phyloP scores from a whole-genome alignment of 2,797 vertebrate genomes.

The Hoplostethus atlanticus region DNA sequence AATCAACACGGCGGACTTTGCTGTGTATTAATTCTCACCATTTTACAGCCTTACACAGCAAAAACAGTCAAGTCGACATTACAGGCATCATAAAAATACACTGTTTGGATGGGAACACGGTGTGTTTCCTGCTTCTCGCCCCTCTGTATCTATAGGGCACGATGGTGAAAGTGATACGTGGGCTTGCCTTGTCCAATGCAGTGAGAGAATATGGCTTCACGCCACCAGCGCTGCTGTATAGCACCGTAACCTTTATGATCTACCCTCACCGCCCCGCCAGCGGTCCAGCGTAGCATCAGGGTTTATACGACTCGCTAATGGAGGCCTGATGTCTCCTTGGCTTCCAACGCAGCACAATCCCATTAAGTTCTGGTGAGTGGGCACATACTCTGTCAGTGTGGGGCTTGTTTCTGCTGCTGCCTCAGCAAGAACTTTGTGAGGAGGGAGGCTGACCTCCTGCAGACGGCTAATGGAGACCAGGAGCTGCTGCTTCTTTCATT shows the following conservation, averaged over 20 bases:
- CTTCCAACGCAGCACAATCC: constrained; percentile 74
- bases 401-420: constrained; percentile 57
- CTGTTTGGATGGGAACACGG: too few species aligned
- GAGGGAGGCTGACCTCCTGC: constrained; percentile 50
- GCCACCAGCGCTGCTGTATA: constrained; percentile 15
- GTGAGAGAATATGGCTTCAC: not conserved
- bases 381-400: constrained; percentile 60
- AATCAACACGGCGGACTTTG: too few species aligned
- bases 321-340: constrained; percentile 79
- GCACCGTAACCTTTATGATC: constrained; percentile 12
- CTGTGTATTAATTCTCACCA: too few species aligned
- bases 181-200: not conserved
- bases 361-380: constrained; percentile 77
- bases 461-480: constrained; percentile 58
- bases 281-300: too few species aligned
- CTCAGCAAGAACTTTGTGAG: constrained; percentile 70
- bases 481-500: constrained; percentile 29
- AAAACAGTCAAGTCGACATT: too few species aligned
- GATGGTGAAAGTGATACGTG: not conserved
- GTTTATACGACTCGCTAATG: constrained; percentile 74
- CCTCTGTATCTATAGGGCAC: not conserved
- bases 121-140: constrained; percentile 2
- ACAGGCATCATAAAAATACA: too few species aligned
- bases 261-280: not conserved
- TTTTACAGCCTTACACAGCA: too few species aligned